Evolutionary conservation across 2,797 vertebrate species (phyloP).

Genomic region (Sternotherus odoratus): DNA sequence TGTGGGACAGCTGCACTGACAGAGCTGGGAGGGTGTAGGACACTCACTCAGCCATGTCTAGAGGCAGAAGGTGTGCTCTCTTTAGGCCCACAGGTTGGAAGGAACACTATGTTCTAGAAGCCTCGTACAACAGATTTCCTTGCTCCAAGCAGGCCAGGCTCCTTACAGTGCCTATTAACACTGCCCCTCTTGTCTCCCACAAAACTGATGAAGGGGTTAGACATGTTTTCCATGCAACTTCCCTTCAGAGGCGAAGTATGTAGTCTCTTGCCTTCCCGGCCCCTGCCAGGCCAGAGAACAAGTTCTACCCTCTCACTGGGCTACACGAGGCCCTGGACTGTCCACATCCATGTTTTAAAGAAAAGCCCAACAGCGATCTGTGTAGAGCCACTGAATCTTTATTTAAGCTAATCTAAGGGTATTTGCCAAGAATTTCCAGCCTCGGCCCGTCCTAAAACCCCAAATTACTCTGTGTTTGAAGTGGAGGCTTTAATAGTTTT

Average conservation of each 20-base stretch:
- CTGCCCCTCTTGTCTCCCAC: no score
- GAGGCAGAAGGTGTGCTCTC: background rate
- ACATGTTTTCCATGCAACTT: background rate
- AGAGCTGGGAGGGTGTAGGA: background rate
- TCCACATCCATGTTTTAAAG: background rate
- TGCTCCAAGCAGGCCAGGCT: background rate
- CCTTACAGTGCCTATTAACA: background rate
- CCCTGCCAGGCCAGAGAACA: background rate
- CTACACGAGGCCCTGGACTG: background rate
- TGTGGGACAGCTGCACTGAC: background rate
- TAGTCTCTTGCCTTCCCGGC: background rate
- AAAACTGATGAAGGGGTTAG: background rate
- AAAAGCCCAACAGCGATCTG: background rate
- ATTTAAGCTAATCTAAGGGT: background rate
- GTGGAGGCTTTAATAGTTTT: background rate
- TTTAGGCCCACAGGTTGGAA: rapidly evolving
- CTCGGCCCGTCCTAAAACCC: background rate
- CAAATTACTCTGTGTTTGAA: background rate
- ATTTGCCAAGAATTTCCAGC: background rate
- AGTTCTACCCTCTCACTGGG: rapidly evolving
- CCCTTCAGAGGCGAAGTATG: background rate
- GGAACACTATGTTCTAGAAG: rapidly evolving
- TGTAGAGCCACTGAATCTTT: background rate
- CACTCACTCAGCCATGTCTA: background rate
- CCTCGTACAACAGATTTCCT: background rate